These are phyloP conservation scores for Papilio helenus DNA, from an alignment of 1,140 invertebrate genomes.

Conservation along the genomic window DNA sequence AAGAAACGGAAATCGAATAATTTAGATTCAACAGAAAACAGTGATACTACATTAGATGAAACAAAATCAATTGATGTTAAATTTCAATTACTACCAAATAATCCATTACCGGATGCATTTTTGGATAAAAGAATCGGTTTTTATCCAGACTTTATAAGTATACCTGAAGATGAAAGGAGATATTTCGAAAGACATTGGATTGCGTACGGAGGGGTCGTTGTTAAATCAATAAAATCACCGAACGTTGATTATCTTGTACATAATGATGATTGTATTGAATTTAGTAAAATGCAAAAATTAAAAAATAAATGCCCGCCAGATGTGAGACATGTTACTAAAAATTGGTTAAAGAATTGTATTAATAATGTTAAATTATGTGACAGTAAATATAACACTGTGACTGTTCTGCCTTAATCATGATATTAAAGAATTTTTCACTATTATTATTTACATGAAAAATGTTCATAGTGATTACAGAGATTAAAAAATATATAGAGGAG, in stretches of 20 bases:
- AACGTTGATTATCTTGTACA: constrained; percentile 82
- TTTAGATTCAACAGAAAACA: constrained; percentile 41
- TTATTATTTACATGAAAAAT: no score
- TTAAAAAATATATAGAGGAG: no score
- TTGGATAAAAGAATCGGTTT: constrained; percentile 69
- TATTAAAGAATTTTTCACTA: background rate
- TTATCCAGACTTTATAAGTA: constrained; percentile 74
- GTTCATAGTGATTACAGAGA: no score
- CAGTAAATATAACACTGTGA: constrained; percentile 75
- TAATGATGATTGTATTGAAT: constrained; percentile 65
- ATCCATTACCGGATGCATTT: constrained; percentile 74
- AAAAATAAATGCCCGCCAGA: constrained; percentile 61
- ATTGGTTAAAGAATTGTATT: constrained; percentile 82
- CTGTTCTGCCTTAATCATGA: constrained; percentile 49
- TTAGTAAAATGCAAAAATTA: constrained; percentile 67
- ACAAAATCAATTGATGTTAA: constrained; percentile 45
- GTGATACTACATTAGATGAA: constrained; percentile 41
- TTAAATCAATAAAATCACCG: constrained; percentile 65
- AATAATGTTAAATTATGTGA: constrained; percentile 73
- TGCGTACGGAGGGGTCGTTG: constrained; percentile 79
- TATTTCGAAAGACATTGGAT: constrained; percentile 82
- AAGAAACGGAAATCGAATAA: constrained; percentile 43
- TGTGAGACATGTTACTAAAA: constrained; percentile 79
- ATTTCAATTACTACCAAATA: constrained; percentile 53
- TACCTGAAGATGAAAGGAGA: constrained; percentile 63